Evolutionary conservation across 1,140 invertebrate species (phyloP).

Genomic region (Drosophila auraria): DNA sequence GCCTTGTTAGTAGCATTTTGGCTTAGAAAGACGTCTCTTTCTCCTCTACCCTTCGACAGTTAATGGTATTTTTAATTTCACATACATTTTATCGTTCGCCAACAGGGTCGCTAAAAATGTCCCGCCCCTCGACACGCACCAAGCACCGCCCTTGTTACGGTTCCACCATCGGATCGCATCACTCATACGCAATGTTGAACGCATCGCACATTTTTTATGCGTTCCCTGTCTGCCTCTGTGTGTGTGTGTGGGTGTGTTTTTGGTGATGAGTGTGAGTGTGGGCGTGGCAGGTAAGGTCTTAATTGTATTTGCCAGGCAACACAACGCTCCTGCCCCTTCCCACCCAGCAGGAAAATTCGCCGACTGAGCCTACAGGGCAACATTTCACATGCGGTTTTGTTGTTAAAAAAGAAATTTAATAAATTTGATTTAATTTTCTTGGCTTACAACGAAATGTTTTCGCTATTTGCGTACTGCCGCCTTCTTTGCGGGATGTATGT

Average conservation of each 20-base stretch:
- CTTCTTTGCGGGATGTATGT: not conserved
- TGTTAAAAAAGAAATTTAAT: slow-evolving; percentile 32
- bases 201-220: slow-evolving; percentile 33
- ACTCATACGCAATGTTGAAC: slow-evolving; percentile 64
- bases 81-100: slow-evolving; percentile 31
- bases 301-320: slow-evolving; percentile 72
- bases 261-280: not conserved
- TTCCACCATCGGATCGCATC: slow-evolving; percentile 42
- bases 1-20: no score
- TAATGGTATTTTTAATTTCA: slow-evolving; percentile 76
- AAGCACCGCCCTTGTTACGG: not conserved
- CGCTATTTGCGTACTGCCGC: not conserved
- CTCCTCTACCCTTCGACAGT: slow-evolving; percentile 4
- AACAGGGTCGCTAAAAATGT: slow-evolving; percentile 14
- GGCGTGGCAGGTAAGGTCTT: slow-evolving; percentile 66
- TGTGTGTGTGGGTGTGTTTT: not conserved
- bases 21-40: not conserved
- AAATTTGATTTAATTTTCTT: slow-evolving; percentile 44
- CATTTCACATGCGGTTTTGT: slow-evolving; percentile 14
- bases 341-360: not conserved
- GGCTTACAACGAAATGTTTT: slow-evolving; percentile 14
- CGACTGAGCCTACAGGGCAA: not conserved
- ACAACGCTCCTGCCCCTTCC: not conserved
- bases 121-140: not conserved
- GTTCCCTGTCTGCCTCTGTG: slow-evolving; percentile 8